A percentile compares a stretch with the other conserved stretches of the same genome.
These are phyloP conservation scores for Trididemnum nubilum DNA, from an alignment of 23 tunicate genomes.

Conservation along the genomic window DNA sequence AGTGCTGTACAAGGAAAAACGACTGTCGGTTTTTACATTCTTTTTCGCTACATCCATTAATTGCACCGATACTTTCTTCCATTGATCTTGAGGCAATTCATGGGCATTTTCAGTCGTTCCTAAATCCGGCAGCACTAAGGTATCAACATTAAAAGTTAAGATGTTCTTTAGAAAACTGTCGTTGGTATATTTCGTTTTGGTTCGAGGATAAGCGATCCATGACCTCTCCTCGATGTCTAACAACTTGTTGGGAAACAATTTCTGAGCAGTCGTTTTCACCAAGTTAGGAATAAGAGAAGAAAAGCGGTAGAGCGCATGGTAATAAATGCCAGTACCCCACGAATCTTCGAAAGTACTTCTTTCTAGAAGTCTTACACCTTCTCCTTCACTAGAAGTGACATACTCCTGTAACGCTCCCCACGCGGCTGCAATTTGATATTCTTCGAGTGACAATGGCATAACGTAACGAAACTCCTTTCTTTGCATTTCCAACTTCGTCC, in stretches of 20 bases:
- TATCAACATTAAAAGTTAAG: constrained; percentile 33
- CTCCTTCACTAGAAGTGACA: constrained; percentile 40
- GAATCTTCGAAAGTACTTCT: constrained; percentile 44
- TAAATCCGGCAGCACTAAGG: constrained; percentile 48
- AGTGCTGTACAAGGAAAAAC: constrained; percentile 33
- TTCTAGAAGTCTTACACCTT: constrained; percentile 59
- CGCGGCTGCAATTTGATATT: constrained; percentile 58
- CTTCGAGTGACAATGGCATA: constrained; percentile 65
- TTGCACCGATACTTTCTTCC: constrained; percentile 39
- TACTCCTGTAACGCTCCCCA: constrained; percentile 55
- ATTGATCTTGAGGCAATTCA: constrained; percentile 20
- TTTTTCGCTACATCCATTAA: constrained; percentile 11
- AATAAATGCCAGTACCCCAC: constrained; percentile 44
- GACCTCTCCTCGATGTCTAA: constrained; percentile 55
- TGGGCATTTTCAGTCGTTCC: constrained; percentile 63
- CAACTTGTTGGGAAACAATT: constrained; percentile 42
- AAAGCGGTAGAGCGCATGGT: constrained; percentile 36
- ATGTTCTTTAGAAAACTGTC: constrained; percentile 32
- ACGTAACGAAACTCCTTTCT: constrained; percentile 52
- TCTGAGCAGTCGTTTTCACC: neutral
- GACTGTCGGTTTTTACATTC: neutral
- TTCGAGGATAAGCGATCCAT: constrained; percentile 60
- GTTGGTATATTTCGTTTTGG: constrained; percentile 36
- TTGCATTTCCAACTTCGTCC: constrained; percentile 6
- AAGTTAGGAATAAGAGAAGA: constrained; percentile 53